A percentile compares a stretch with the other conserved stretches of the same genome.
These are phyloP conservation scores for Coelopa pilipes DNA, from an alignment of 2,888 invertebrate genomes.

Conservation along the genomic window DNA sequence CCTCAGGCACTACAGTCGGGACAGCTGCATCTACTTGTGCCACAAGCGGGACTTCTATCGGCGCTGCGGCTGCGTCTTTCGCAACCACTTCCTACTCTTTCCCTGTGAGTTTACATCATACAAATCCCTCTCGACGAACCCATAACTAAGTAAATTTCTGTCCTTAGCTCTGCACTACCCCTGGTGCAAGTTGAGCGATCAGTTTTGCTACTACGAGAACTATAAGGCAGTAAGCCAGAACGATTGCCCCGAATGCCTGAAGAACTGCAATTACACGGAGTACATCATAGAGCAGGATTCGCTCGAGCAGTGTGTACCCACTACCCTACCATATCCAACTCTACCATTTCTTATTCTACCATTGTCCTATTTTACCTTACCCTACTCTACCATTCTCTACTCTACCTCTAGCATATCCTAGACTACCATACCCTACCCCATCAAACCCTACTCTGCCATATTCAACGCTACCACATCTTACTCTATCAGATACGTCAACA, in stretches of 20 bases:
- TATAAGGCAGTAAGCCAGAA: conserved; percentile 2
- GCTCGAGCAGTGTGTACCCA: neutral
- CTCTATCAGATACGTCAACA: no score
- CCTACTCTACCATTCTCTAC: no score
- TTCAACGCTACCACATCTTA: no score
- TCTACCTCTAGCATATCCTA: no score
- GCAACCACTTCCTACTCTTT: conserved; percentile 1
- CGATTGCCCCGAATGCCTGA: conserved; percentile 30
- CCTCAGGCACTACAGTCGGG: conserved; percentile 26
- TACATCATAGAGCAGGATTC: conserved; percentile 15
- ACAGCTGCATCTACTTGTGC: conserved; percentile 34
- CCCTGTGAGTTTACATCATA: conserved; percentile 21
- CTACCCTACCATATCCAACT: no score
- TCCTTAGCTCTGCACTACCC: conserved; percentile 17
- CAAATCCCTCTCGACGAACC: no score
- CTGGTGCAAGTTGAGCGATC: conserved; percentile 21
- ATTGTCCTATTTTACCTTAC: no score
- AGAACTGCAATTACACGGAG: conserved; percentile 30
- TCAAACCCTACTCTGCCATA: no score
- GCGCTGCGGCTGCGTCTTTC: conserved; percentile 26
- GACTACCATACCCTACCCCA: no score
- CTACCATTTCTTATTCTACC: no score
- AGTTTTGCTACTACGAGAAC: conserved; percentile 11
- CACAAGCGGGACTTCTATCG: conserved; percentile 30
- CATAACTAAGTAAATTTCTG: neutral